A percentile compares a stretch with the other conserved stretches of the same genome.
Conservation (phyloP, 2,797 vertebrate genomes). For the Chromis chromis region DNA sequence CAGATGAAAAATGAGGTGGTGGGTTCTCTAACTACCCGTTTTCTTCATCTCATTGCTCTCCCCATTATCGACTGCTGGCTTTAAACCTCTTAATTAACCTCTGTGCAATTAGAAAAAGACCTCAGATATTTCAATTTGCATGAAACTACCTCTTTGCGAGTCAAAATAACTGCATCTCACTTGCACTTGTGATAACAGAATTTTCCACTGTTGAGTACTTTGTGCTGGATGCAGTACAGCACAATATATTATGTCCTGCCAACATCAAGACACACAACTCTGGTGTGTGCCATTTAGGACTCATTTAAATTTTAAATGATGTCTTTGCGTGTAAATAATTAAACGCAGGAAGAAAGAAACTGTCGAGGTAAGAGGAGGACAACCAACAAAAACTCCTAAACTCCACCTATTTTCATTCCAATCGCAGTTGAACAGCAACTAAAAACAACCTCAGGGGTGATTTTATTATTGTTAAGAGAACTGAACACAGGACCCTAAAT, state of each 20-base stretch:
- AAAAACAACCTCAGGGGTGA: background rate
- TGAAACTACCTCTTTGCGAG: background rate
- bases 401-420: background rate
- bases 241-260: background rate
- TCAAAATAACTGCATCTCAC: background rate
- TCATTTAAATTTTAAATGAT: constrained; percentile 47
- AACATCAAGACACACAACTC: background rate
- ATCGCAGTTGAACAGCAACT: background rate
- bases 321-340: constrained; percentile 40
- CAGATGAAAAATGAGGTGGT: constrained; percentile 40
- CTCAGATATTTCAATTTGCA: constrained; percentile 10
- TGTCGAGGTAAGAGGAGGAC: constrained; percentile 26
- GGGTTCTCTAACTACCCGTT: background rate
- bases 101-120: background rate
- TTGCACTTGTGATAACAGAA: background rate
- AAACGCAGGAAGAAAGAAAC: constrained; percentile 19
- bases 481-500: background rate
- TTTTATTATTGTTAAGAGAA: background rate
- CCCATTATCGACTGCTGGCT: constrained; percentile 10
- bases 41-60: constrained; percentile 17
- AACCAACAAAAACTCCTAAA: background rate
- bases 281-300: constrained; percentile 12
- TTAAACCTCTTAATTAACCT: constrained; percentile 35
- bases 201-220: background rate
- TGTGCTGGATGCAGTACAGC: background rate